These are phyloP conservation scores for Tipula lateralis DNA, from an alignment of 2,888 invertebrate species.

Conservation along the genomic window DNA sequence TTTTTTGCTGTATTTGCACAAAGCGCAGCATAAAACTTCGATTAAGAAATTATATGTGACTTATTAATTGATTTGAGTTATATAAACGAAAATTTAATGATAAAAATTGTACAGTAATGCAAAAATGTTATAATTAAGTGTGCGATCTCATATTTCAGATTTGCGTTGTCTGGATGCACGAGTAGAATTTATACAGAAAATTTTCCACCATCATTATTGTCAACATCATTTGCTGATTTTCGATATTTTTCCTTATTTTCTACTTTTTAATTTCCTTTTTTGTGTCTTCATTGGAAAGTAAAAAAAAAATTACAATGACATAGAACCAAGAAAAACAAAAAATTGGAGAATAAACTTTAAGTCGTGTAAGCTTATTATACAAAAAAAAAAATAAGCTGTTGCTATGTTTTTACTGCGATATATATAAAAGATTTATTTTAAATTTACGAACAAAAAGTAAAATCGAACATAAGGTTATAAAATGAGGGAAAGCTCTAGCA, in stretches of 20 bases:
- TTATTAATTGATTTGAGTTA: background rate
- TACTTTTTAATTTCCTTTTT: background rate
- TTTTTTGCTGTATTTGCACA: background rate
- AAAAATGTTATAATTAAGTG: background rate
- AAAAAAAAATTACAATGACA: background rate
- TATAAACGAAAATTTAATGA: background rate
- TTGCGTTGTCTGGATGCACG: background rate
- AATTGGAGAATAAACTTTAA: background rate
- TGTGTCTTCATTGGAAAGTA: background rate
- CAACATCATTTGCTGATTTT: background rate
- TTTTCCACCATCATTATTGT: background rate
- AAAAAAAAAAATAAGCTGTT: background rate
- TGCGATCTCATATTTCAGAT: background rate
- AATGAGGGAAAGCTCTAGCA: background rate
- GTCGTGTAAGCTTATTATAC: background rate
- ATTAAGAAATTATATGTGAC: background rate
- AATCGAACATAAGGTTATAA: background rate
- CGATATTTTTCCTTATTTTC: background rate
- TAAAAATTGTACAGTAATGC: background rate
- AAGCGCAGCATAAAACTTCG: background rate
- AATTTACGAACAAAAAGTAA: background rate
- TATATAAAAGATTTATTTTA: background rate
- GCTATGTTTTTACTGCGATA: conserved; percentile 7
- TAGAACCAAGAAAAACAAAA: background rate
- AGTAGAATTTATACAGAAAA: too few species aligned